phyloP scores from a whole-genome alignment of 2,797 vertebrate genomes.

The Varecia variegata region DNA sequence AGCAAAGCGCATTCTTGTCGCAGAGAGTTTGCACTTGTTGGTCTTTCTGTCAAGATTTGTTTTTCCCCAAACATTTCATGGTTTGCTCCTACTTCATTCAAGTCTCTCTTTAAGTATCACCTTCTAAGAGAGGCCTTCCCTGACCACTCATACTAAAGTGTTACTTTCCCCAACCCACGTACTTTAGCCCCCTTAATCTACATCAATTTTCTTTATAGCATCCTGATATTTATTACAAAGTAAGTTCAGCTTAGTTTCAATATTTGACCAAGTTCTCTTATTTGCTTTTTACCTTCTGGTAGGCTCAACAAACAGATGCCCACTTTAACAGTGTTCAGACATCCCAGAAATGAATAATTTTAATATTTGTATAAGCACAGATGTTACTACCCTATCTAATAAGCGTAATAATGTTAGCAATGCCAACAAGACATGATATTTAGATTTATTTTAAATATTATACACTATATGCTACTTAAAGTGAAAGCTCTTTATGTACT shows the following conservation, averaged over 20 bases:
- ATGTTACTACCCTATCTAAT: not conserved
- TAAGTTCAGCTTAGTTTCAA: not conserved
- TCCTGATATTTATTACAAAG: not conserved
- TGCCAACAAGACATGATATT: not conserved
- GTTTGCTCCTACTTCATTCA: not conserved
- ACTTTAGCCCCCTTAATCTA: not conserved
- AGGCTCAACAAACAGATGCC: not conserved
- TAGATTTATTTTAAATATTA: not conserved
- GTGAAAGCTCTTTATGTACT: not conserved
- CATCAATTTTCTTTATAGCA: not conserved
- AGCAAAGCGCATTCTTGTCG: not conserved
- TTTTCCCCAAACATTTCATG: not conserved
- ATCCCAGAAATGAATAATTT: not conserved
- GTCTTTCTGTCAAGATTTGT: not conserved
- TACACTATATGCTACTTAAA: not conserved
- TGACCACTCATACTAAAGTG: not conserved
- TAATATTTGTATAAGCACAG: not conserved
- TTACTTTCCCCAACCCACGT: not conserved
- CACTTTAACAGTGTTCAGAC: not conserved
- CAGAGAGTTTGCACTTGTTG: not conserved
- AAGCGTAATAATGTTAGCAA: not conserved
- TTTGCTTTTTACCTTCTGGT: not conserved
- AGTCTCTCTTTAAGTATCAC: not conserved
- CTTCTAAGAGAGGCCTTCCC: not conserved
- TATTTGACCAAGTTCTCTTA: not conserved